Evolutionary conservation across 2,113 vertebrate genomes (phyloP), one percentile per base, ranked within the genome.

Genomic region (Microtus pennsylvanicus): DNA sequence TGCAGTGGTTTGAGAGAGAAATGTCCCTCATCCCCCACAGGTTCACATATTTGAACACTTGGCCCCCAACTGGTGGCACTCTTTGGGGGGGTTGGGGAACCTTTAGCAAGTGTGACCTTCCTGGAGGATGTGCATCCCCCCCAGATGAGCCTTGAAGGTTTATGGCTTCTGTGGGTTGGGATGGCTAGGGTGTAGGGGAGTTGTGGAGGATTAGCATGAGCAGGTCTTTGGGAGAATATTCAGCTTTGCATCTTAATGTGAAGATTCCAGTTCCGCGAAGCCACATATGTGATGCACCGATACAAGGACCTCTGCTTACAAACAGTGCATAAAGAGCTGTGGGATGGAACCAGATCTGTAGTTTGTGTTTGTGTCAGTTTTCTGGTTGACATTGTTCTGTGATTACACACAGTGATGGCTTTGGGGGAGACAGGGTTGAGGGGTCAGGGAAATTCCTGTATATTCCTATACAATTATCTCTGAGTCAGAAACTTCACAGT

Each of bases 391-490:
- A 83, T 2, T 82, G 21, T 55, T 93, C 47, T 90, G 14, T 50
- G 63, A 19, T 90, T 82, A 67, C 4, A 70, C 7, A 91, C 70
- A 16, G 33, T 45, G 47, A 42, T 38, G 80, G 6, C 45, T 26
- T 21, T 17, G 30, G 19, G 3, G n/a, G 28, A 90, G 38, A 19
- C 52, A 87, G 47, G 13, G 72, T 72, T n/a, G 78, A 26, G 30
- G 10, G 24, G n/a, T 7, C 70, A 14, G 52, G 22, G 74, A 77
- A 50, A 3, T 21, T 89, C 9, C 9, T 89, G 19, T 17, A 67
- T 26, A 77, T 94, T 90, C 93, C 38, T 88, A 86, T 52, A 16
- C 11, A 82, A 77, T 80, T 92, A 67, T 70, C 69, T 77, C 63
- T 85, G 26, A 86, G 42, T 92, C 85, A 88, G 24, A 86, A 86